Evolutionary conservation across 2,888 invertebrate genomes (phyloP), one percentile per base, ranked within the genome.

Genomic region (Chymomyza procnemis): DNA sequence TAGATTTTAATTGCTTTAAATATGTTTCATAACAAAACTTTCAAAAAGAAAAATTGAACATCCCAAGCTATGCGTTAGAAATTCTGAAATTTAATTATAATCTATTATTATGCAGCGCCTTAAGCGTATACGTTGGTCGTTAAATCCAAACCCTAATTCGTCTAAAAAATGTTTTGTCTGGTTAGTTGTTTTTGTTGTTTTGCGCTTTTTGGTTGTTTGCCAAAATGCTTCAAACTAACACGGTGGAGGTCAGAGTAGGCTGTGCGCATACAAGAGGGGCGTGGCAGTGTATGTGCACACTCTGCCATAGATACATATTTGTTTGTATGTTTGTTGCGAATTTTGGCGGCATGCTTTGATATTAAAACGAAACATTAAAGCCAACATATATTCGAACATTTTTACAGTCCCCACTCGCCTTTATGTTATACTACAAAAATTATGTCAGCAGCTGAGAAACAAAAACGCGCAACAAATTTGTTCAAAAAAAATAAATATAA

Each of bases 351-450:
- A 56, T 30, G 67, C 81, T 82, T 82, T 82, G 81, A 82, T 82
- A 82, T 83, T 85, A 82, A 82, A 83, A 83, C 76, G 83, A 76
- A 78, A 75, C 69, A 69, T 41, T 75, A 78, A 68, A 63, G 69
- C 69, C 67, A 67, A 76, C 26, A 48, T 61, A 64, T 21, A 54
- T 14, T 9, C 21, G 21, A 21, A 21, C 19, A 54, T 21, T 9
- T n/a, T 18, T 67, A 59, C 61, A 69, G 61, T 75, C 72, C 70
- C 69, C 75, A 75, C 75, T 64, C 71, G 73, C 54, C 66, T 71
- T 77, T 71, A 77, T 77, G 75, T 71, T 74, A 71, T 71, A 67
- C 71, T 70, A 56, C 55, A 70, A 71, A 69, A 74, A 72, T 76
- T 69, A 81, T 79, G 67, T 70, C 66, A 61, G 71, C 54, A 64